phyloP scores from a whole-genome alignment of 1,140 invertebrate species.

The Cecropterus lyciades region DNA sequence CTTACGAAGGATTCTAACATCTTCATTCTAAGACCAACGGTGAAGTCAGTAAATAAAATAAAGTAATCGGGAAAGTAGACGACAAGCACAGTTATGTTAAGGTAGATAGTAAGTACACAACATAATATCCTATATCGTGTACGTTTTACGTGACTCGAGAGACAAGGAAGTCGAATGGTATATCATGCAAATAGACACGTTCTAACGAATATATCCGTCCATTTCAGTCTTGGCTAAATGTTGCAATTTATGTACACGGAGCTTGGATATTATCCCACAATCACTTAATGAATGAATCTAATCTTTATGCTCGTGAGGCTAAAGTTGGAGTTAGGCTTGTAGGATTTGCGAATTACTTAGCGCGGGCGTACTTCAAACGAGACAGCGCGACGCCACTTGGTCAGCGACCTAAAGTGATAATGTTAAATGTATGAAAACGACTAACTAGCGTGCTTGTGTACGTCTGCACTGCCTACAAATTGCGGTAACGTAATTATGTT shows the following conservation, averaged over 20 bases:
- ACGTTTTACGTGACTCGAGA: conserved; percentile 19
- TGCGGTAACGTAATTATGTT: no score
- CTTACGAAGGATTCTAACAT: no score
- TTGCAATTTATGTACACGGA: conserved; percentile 49
- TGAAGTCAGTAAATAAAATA: no score
- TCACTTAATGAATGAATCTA: conserved; percentile 15
- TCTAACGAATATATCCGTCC: conserved; percentile 54
- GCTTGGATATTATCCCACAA: conserved; percentile 36
- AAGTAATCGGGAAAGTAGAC: no score
- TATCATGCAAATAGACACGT: conserved; percentile 56
- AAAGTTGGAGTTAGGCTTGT: conserved; percentile 30
- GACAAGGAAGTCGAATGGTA: conserved; percentile 41
- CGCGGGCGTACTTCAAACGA: conserved; percentile 40
- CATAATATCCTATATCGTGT: no score
- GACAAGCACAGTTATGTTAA: no score
- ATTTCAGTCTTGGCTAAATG: conserved; percentile 51
- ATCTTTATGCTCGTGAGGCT: conserved; percentile 10
- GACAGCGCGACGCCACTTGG: conserved; percentile 54
- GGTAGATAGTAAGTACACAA: no score
- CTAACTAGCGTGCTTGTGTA: conserved; percentile 23
- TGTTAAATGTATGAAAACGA: conserved; percentile 37
- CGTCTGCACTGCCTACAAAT: conserved; percentile 13
- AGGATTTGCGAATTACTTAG: conserved; percentile 39
- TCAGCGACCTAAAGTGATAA: conserved; percentile 41
- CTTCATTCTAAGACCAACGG: no score